Evolutionary conservation across 2,113 vertebrate genomes (phyloP).

Genomic region (Syrmaticus mikado): DNA sequence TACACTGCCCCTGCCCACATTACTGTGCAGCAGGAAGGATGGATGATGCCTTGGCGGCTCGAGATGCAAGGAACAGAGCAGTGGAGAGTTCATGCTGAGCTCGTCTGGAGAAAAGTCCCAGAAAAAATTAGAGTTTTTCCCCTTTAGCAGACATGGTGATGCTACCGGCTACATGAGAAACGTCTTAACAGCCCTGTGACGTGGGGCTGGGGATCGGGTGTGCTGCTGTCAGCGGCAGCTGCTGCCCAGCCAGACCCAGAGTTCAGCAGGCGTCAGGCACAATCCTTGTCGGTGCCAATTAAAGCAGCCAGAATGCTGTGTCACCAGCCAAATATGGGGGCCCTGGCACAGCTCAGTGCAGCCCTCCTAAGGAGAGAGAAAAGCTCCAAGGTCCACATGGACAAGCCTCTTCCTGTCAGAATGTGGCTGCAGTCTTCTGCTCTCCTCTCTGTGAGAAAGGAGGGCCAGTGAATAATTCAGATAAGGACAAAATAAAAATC

Average conservation of each 20-base stretch:
- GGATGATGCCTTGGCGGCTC: not conserved
- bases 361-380: not conserved
- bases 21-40: not conserved
- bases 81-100: not conserved
- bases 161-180: not conserved
- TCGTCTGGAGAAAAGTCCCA: not conserved
- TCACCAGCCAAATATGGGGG: constrained; percentile 62
- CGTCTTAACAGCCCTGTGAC: not conserved
- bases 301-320: constrained; percentile 41
- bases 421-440: not conserved
- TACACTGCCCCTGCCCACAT: not conserved
- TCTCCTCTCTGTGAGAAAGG: not conserved
- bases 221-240: constrained; percentile 4
- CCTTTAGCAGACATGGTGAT: not conserved
- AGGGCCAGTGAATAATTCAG: not conserved
- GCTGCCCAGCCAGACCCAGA: not conserved
- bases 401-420: not conserved
- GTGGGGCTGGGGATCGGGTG: not conserved
- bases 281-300: not conserved
- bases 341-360: not conserved
- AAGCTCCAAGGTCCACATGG: not conserved
- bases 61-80: not conserved
- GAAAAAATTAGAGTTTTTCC: not conserved
- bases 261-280: constrained; percentile 18
- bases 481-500: not conserved